These are phyloP conservation scores for Hydrotaea cyrtoneurina DNA, from an alignment of 2,888 invertebrate species.

Conservation along the genomic window DNA sequence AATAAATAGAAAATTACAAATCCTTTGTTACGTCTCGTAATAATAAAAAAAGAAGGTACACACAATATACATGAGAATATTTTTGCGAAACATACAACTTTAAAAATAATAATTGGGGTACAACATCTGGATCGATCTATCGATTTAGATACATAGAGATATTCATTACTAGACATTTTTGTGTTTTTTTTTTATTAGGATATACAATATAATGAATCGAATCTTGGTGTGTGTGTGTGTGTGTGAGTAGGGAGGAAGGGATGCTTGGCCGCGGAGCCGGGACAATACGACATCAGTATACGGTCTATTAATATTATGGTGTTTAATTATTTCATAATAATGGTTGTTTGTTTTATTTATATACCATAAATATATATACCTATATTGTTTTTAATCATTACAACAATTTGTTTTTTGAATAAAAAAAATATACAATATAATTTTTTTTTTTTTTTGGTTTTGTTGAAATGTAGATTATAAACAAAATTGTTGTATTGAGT, in stretches of 20 bases:
- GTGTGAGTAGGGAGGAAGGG: neutral
- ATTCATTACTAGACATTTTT: neutral
- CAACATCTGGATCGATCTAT: neutral
- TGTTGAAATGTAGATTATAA: neutral
- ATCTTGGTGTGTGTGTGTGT: neutral
- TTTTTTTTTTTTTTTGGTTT: neutral
- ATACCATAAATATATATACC: neutral
- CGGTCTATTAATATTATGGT: neutral
- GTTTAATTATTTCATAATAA: neutral
- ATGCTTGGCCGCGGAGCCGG: neutral
- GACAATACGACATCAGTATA: constrained; percentile 16
- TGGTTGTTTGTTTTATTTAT: constrained; percentile 8
- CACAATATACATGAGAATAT: constrained; percentile 15
- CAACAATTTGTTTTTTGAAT: constrained; percentile 5
- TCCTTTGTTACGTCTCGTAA: too few relatives aligned
- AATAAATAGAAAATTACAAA: neutral
- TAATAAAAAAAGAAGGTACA: neutral
- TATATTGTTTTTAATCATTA: neutral
- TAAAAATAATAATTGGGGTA: constrained; percentile 2
- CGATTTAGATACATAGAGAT: too few relatives aligned
- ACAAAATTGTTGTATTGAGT: constrained; percentile 4
- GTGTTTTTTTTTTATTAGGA: neutral
- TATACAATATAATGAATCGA: neutral
- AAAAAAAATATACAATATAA: constrained; percentile 17
- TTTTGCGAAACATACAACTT: constrained; percentile 13